Conservation (phyloP, 2,113 vertebrate genomes). For the Heteronetta atricapilla region DNA sequence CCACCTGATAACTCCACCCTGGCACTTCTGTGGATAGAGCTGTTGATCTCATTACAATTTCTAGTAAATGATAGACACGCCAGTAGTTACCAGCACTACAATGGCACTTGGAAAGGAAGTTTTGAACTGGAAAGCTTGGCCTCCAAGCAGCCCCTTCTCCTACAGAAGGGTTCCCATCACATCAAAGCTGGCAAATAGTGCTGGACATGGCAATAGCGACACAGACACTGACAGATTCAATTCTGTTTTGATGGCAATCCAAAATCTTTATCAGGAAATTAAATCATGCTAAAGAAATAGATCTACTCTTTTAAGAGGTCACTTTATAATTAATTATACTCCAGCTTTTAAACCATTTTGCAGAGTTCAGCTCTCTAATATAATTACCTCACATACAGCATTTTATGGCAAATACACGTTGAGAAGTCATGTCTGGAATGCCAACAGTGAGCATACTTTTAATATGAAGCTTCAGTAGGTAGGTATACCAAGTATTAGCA, state of each 20-base stretch:
- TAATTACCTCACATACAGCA: neutral
- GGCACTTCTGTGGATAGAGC: neutral
- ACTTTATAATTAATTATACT: constrained; percentile 50
- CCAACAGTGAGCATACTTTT: neutral
- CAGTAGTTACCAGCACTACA: neutral
- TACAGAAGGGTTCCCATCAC: neutral
- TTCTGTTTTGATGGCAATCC: constrained; percentile 21
- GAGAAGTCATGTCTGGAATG: neutral
- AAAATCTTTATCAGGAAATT: constrained; percentile 57
- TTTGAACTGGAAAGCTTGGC: neutral
- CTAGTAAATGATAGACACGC: neutral
- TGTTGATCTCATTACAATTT: neutral
- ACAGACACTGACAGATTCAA: neutral
- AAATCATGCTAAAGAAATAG: constrained; percentile 42
- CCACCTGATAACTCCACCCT: neutral
- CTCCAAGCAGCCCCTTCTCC: neutral
- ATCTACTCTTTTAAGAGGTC: constrained; percentile 47
- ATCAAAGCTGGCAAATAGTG: neutral
- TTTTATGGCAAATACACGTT: constrained; percentile 21
- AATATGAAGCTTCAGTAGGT: neutral
- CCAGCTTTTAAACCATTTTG: constrained; percentile 54
- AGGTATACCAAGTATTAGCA: neutral
- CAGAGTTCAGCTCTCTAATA: constrained; percentile 20
- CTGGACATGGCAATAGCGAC: neutral
- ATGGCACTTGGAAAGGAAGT: neutral